These are phyloP conservation scores for Nibea albiflora DNA, from an alignment of 2,113 vertebrate genomes.

Conservation along the genomic window DNA sequence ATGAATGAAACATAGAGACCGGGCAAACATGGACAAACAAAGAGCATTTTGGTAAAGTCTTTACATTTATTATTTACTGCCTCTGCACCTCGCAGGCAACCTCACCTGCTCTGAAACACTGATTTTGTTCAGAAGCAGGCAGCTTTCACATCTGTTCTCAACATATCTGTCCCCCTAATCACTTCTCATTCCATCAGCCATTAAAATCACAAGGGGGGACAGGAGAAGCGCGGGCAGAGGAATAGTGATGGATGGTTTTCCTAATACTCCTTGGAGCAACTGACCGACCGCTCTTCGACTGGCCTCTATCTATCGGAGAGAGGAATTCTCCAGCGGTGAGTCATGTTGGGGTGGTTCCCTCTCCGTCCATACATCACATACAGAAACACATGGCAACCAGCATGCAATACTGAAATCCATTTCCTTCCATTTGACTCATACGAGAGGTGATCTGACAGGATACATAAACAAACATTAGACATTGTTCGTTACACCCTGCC, in stretches of 20 bases:
- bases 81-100: slow-evolving; percentile 7
- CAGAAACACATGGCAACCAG: slow-evolving; percentile 18
- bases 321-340: slow-evolving; percentile 64
- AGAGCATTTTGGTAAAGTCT: slow-evolving; percentile 34
- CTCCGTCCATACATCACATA: slow-evolving; percentile 25
- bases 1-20: slow-evolving; percentile 70
- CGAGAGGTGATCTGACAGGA: not conserved
- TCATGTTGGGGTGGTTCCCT: slow-evolving; percentile 66
- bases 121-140: slow-evolving; percentile 8
- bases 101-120: slow-evolving; percentile 21
- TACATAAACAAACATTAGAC: not conserved
- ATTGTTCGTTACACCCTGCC: not conserved
- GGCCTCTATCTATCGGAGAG: slow-evolving; percentile 44
- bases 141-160: slow-evolving; percentile 27
- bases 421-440: not conserved
- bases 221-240: slow-evolving; percentile 1
- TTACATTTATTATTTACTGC: slow-evolving; percentile 24
- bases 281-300: slow-evolving; percentile 59
- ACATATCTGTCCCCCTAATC: slow-evolving; percentile 23
- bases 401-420: not conserved
- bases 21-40: slow-evolving; percentile 38
- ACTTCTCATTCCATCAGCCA: slow-evolving; percentile 17
- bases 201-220: slow-evolving; percentile 17
- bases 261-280: slow-evolving; percentile 38
- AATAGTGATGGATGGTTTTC: slow-evolving; percentile 46